Base-by-base conservation (phyloP, 2,797 vertebrate species). In the Notolabrus celidotus region DNA sequence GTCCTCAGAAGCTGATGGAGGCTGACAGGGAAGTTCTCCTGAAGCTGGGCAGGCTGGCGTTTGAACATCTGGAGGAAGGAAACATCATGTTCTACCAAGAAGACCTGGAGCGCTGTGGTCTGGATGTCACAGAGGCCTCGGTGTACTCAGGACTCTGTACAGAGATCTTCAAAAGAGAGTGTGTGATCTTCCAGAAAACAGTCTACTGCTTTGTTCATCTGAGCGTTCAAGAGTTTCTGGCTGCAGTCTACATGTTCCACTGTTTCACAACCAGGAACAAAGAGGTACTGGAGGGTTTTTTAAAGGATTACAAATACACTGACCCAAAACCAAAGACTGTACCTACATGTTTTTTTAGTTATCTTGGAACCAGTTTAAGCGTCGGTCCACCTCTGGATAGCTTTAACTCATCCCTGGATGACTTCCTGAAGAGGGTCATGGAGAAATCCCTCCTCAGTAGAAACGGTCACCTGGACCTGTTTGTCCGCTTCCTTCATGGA, bases 71-170 rank as follows among this genome's bases (percentile, higher is more conserved):
- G 47, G 34, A 41, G 47, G 16, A 31, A 52, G 60, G 60, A 63
- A 31, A 51, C 46, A 63, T 63, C 46, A 63, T 51, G 60, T 63
- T 63, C 60, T 63, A 50, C 20, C 45, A 62, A 62, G 59, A 62
- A 47, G 46, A 51, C 36, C 34, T 41, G 47, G 60, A 63, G 17
- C 34, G 14, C 34, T 51, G 45, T 61, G 47, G 43, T 49, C 31
- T 62, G 4, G 20, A 25, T 60, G 43, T 47, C n/a, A 22, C 58
- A 36, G 43, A 49, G 42, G 43, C 29, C 29, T 60, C 1, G 10
- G 31, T 47, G 29, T 12, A 22, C 43, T 45, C 43, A 12, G 43
- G 43, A 23, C 43, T 45, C 45, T 45, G 19, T 45, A 45, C 43
- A 45, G 43, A 45, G 20, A 45, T 45, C 43, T 5, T 20, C 20